Evolutionary conservation across 1,140 invertebrate species (phyloP).

Genomic region (Bombus waltoni): DNA sequence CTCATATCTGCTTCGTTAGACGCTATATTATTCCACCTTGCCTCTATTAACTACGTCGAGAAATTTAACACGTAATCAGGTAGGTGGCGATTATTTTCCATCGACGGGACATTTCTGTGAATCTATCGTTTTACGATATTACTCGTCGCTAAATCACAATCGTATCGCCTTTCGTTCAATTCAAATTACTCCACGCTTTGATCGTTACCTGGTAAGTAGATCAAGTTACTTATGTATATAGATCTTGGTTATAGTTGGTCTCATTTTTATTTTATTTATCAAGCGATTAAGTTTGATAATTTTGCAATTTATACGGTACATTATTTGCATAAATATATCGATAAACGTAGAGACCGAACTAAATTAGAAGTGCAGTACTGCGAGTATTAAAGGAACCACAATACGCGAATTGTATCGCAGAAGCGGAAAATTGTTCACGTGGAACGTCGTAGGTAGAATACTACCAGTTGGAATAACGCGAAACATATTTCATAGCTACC

Average conservation of each 20-base stretch:
- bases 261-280: too few relatives aligned
- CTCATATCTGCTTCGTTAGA: not conserved
- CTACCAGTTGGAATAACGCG: not conserved
- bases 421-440: conserved; percentile 41
- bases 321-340: not conserved
- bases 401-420: conserved; percentile 33
- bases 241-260: too few relatives aligned
- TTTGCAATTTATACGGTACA: not conserved
- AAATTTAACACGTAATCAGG: not conserved
- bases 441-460: conserved; percentile 34
- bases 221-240: too few relatives aligned
- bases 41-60: not conserved
- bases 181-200: not conserved
- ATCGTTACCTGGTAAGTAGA: not conserved
- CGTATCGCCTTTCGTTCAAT: not conserved
- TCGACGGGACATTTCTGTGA: not conserved
- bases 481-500: conserved; percentile 30
- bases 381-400: conserved; percentile 17
- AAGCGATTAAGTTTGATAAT: not conserved
- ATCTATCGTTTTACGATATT: not conserved
- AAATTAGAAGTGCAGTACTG: not conserved
- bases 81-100: not conserved
- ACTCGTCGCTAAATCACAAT: not conserved
- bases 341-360: not conserved
- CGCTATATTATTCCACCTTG: not conserved